Evolutionary conservation across 1,140 invertebrate genomes (phyloP), one percentile per base, ranked within the genome.

Genomic region (Oncopeltus fasciatus): DNA sequence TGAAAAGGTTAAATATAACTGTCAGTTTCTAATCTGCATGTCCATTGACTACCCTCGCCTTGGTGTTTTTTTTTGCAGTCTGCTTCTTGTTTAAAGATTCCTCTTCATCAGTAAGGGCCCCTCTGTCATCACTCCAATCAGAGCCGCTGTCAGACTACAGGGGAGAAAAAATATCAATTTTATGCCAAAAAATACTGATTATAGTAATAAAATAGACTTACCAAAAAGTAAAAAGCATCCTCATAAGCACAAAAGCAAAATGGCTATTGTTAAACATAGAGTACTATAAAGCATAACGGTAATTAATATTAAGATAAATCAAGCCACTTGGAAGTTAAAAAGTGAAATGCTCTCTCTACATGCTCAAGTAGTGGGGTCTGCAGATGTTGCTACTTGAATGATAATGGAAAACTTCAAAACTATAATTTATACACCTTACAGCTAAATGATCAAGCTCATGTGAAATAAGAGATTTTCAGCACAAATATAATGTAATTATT

Each of bases 61-160:
- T 18, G 16, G 49, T 3, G 14, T 53, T 24, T 12, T 53, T 53
- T 24, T 24, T 53, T 14, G 24, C 24, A 18, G 9, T 24, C 16
- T 18, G 16, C 12, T 53, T 53, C 5, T 16, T 24, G 14, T 53
- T 53, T 18, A 2, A 16, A 24, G 49, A 26, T 16, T 53, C 49
- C 26, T 53, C 49, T 4, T 53, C 49, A 3, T 53, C 49, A 26
- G 20, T 53, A 24, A 27, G 20, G 2, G 18, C 14, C 5, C 31
- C 31, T 14, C 31, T 38, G 31, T 49, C 21, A n/a, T 49, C 56
- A 21, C 61, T 62, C 61, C 61, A 63, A 24, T 63, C 62, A 2
- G 62, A 63, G 8, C 62, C 62, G 20, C 62, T 63, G 28, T 63
- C 62, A 24, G 62, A 59, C 62, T 63, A 44, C 14, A 47, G 46